Percentiles rank a stretch among this genome's conserved stretches.
These are phyloP conservation scores for Andrena haemorrhoa DNA, from an alignment of 2,888 invertebrate species.

Conservation along the genomic window DNA sequence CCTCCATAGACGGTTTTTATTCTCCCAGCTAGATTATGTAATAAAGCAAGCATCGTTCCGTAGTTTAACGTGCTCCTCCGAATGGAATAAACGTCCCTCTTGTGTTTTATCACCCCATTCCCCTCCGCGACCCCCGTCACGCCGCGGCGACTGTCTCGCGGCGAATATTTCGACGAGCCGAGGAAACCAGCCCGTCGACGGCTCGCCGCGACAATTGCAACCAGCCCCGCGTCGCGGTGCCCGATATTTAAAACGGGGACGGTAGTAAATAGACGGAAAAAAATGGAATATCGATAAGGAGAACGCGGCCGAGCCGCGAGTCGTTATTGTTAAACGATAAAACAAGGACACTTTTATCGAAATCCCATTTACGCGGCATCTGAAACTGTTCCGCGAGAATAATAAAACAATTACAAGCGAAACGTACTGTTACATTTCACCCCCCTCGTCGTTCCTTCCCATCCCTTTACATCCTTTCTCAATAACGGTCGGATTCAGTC, in stretches of 20 bases:
- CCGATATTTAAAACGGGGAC: conserved; percentile 65
- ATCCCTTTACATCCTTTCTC: conserved; percentile 6
- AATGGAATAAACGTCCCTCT: conserved; percentile 56
- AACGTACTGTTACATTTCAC: conserved; percentile 32
- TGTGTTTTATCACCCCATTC: not conserved
- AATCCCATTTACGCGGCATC: conserved; percentile 63
- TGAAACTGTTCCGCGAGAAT: conserved; percentile 52
- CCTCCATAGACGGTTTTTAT: conserved; percentile 28
- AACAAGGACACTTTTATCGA: conserved; percentile 65
- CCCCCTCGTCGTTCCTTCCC: not conserved
- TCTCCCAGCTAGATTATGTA: conserved; percentile 49
- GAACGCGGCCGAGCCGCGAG: conserved; percentile 1
- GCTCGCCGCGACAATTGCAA: conserved; percentile 59
- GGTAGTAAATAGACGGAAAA: conserved; percentile 59
- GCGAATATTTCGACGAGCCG: conserved; percentile 56
- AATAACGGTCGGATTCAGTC: conserved; percentile 34
- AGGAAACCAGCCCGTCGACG: conserved; percentile 14
- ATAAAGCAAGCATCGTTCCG: conserved; percentile 41
- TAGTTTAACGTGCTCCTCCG: conserved; percentile 51
- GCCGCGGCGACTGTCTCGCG: not conserved
- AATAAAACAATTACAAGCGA: conserved; percentile 67
- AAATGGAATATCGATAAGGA: conserved; percentile 69
- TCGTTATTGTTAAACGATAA: conserved; percentile 71
- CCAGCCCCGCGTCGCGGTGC: conserved; percentile 25
- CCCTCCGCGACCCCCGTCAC: not conserved